Percentiles rank a stretch among this genome's conserved stretches.
Conservation (phyloP, 2,888 invertebrate species). For the Brassicogethes aeneus region DNA sequence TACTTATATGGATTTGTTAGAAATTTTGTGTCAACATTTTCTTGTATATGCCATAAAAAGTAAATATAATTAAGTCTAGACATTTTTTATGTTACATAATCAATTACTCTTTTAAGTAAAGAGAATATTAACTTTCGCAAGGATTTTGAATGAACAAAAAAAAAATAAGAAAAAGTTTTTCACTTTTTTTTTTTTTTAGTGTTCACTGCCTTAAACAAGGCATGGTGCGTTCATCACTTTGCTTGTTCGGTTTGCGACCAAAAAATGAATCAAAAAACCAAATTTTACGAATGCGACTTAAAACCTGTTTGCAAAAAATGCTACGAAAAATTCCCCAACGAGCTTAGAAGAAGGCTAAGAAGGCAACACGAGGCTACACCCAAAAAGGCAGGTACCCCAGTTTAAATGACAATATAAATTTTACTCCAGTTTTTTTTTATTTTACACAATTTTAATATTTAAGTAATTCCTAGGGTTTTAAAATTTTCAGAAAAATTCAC, state of each 20-base stretch:
- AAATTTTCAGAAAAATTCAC: no score
- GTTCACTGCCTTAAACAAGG: conserved; percentile 96
- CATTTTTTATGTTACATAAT: no score
- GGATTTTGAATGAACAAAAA: no score
- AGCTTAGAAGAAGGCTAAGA: conserved; percentile 84
- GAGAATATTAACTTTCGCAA: no score
- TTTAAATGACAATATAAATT: background rate
- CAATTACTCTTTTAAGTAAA: no score
- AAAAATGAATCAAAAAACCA: conserved; percentile 91
- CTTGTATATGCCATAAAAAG: no score
- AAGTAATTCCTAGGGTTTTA: no score
- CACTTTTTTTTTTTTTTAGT: conserved; percentile 62
- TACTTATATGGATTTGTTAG: no score
- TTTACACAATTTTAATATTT: background rate
- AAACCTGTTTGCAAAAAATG: conserved; percentile 98
- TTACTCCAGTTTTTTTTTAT: background rate
- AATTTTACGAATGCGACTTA: conserved; percentile 98
- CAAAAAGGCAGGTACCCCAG: conserved; percentile 30
- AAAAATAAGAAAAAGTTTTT: no score
- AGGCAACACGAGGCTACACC: conserved; percentile 78
- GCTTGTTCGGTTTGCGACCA: conserved; percentile 95
- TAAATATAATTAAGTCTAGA: no score
- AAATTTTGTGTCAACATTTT: no score
- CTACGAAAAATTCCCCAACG: conserved; percentile 92
- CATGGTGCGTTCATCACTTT: conserved; percentile 99